Base-by-base conservation (phyloP, 2,888 invertebrate genomes). In the Onthophagus sagittarius region DNA sequence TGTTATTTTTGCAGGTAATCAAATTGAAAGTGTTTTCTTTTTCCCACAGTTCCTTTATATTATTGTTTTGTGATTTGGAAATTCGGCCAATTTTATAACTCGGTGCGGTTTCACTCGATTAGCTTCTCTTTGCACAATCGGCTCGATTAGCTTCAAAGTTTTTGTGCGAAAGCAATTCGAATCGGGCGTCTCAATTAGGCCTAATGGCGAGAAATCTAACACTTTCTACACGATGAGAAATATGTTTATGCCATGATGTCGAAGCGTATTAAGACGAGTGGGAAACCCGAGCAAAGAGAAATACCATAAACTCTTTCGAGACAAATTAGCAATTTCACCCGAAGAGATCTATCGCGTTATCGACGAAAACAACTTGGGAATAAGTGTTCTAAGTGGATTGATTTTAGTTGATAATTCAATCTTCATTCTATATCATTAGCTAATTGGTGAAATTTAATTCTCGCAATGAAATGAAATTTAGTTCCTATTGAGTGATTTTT, bases 1-100 rank as follows among this genome's bases (percentile, higher is more conserved):
- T 86, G 86, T 79, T 85, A 85, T 77, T 86, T 86, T 79, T 86
- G 86, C 86, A 86, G 86, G 86, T 86, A 84, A 78, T 53, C 9
- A 53, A 53, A 15, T 63, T 13, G 63, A 63, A 63, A 63, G 63
- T n/a, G n/a, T n/a, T n/a, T n/a, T n/a, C n/a, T n/a, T n/a, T n/a
- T n/a, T 53, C 39, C 39, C 39, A 53, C 11, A 7, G 39, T 11
- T 53, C 11, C 39, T 53, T 53, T 1, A 4, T 53, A 53, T 53
- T 53, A 53, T 53, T 53, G 39, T 53, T 53, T 1, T n/a, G n/a
- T n/a, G n/a, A n/a, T 53, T 53, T 53, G 39, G 39, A 53, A 53
- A 53, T 53, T 53, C 39, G 39, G 39, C 39, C 39, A 53, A n/a
- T 53, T 11, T 23, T 1, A 7, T 32, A 15, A 5, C 31, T 15